Base-by-base conservation (phyloP, 1,140 invertebrate genomes). In the Rhyzopertha dominica region DNA sequence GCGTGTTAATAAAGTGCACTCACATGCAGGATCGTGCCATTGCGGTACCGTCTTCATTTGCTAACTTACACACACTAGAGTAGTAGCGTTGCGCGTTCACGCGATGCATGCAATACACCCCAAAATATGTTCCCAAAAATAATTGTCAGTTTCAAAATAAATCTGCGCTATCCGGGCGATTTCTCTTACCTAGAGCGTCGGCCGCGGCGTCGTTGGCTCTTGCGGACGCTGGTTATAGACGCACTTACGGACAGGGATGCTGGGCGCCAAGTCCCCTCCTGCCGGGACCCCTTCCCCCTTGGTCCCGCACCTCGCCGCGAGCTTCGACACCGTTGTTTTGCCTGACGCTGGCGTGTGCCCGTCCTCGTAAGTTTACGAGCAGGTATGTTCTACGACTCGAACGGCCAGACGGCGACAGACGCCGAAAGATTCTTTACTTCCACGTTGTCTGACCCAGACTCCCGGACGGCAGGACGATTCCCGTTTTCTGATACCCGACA, bases 101-200 rank as follows among this genome's bases (percentile, higher is more conserved):
- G n/a, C 35, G 35, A 37, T 23, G 35, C 35, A 37, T 37, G 35
- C 35, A 37, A 23, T n/a, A n/a, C n/a, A 31, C 25, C 26, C 46
- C n/a, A n/a, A n/a, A n/a, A n/a, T n/a, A n/a, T n/a, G n/a, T n/a
- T n/a, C n/a, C n/a, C 46, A 41, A 48, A 48, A 48, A 48, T 48
- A 48, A 48, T 48, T 48, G 26, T 36, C 37, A 35, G 32, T 28
- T 41, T 47, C 13, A 47, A 47, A 47, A 41, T 41, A 41, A 31
- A n/a, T n/a, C n/a, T n/a, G 30, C 37, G 24, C 44, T 40, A 36
- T 48, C 46, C 39, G 26, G 25, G 39, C n/a, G 13, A 29, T 25
- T 23, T 34, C 20, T 26, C 46, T 48, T 48, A 48, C 46, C 46
- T 48, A 32, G 24, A 16, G 22, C 40, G 23, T 22, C 40, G 28